Conservation (phyloP, 2,113 vertebrate species). For the Petromus typicus region DNA sequence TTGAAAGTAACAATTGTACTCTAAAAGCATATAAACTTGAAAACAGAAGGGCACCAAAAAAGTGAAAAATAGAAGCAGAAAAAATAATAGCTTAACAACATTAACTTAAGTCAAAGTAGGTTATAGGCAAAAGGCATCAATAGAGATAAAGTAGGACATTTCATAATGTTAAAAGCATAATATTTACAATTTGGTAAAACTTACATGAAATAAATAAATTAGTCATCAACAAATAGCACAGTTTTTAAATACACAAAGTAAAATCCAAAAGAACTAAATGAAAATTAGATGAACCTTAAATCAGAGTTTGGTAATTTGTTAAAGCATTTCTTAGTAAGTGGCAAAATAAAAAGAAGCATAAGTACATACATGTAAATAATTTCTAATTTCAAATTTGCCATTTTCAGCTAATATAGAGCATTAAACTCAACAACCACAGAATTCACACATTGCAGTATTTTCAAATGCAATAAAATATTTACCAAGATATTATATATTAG, state of each 20-base stretch:
- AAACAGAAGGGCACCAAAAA: not conserved
- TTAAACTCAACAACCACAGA: not conserved
- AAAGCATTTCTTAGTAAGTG: not conserved
- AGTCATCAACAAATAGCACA: not conserved
- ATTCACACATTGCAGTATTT: not conserved
- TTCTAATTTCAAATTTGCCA: not conserved
- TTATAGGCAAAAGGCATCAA: not conserved
- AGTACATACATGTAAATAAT: not conserved
- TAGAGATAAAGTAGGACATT: not conserved
- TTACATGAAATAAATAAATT: not conserved
- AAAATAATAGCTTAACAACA: not conserved
- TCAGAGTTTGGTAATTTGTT: not conserved
- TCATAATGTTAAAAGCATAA: not conserved
- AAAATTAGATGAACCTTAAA: not conserved
- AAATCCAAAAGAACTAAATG: not conserved
- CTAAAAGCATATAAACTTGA: not conserved
- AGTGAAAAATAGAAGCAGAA: not conserved
- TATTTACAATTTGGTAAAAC: not conserved
- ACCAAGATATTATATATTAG: not conserved
- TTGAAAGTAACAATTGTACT: not conserved
- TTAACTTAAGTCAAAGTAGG: not conserved
- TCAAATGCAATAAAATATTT: not conserved
- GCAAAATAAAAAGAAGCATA: not conserved
- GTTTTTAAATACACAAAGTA: not conserved
- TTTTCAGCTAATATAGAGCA: not conserved